A percentile compares a stretch with the other conserved stretches of the same genome.
These are phyloP conservation scores for Acyrthosiphon pisum DNA, from an alignment of 1,140 invertebrate genomes.

Conservation along the genomic window DNA sequence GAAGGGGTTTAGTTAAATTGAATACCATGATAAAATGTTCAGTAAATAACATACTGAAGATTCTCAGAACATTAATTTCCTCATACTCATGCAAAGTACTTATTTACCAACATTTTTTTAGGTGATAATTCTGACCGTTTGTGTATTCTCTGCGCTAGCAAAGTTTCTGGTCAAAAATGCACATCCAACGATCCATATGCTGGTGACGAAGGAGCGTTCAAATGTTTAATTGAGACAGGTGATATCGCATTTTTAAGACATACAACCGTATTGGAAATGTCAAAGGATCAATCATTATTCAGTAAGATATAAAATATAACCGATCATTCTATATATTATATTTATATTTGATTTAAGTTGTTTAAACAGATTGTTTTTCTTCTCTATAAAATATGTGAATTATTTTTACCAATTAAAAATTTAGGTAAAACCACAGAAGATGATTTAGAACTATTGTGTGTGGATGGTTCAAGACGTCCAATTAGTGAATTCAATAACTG, in stretches of 20 bases:
- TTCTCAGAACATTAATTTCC: background rate
- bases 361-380: background rate
- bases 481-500: slow-evolving; percentile 80
- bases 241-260: slow-evolving; percentile 94
- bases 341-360: background rate
- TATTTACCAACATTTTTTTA: slow-evolving; percentile 60
- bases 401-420: background rate
- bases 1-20: background rate
- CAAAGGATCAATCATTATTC: slow-evolving; percentile 67
- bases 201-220: slow-evolving; percentile 88
- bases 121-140: slow-evolving; percentile 81
- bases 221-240: slow-evolving; percentile 83
- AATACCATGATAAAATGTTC: background rate
- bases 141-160: slow-evolving; percentile 85
- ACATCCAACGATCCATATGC: slow-evolving; percentile 87
- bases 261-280: slow-evolving; percentile 79
- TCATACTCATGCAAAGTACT: background rate
- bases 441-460: slow-evolving; percentile 86
- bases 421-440: slow-evolving; percentile 65
- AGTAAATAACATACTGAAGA: background rate
- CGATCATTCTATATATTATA: background rate
- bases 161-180: slow-evolving; percentile 78
- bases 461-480: slow-evolving; percentile 75
- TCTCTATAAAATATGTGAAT: background rate
- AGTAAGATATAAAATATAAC: slow-evolving; percentile 63